Base-by-base conservation (phyloP, 2,888 invertebrate species). In the Cheilosia grossa region DNA sequence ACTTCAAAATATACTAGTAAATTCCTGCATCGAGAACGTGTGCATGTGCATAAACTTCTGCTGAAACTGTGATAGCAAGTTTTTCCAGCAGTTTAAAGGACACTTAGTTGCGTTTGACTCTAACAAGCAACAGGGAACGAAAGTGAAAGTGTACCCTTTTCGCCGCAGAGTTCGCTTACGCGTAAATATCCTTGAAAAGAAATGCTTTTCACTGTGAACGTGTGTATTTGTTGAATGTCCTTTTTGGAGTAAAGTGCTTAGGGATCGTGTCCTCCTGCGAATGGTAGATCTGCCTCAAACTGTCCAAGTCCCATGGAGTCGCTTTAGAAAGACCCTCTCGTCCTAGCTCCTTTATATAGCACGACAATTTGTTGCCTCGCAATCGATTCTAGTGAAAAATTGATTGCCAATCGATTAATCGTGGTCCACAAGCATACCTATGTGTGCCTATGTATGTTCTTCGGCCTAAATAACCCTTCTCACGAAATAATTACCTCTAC, bases 391-490 rank as follows among this genome's bases (percentile, higher is more conserved):
- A 56, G 70, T 63, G 49, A 53, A 33, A 70, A 78, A 69, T 77
- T 77, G 77, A 77, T 77, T 54, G 37, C n/a, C 1, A 70, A 70
- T 78, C 54, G 63, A 77, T 67, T 75, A 58, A 59, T 56, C 53
- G 27, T 40, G n/a, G 30, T 53, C 40, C 66, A 21, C 42, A 49
- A 47, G 64, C 24, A 27, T 37, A 64, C 27, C 19, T 17, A n/a
- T 13, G 42, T 72, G 15, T 56, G 7, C 3, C 40, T 47, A 10
- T 24, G 77, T 64, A 24, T 30, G 58, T 27, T 5, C 30, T 53
- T 49, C 19, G 9, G 37, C 21, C 44, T 37, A 40, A 58, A 58
- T 5, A 49, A 49, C 19, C 13, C 30, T 49, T 56, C 17, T 47
- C 19, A 40, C 44, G 42, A 63, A 53, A 44, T 73, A 73, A 61